A percentile compares a stretch with the other conserved stretches of the same genome.
Conservation (phyloP, 1,140 invertebrate species). For the Holotrichia oblita region DNA sequence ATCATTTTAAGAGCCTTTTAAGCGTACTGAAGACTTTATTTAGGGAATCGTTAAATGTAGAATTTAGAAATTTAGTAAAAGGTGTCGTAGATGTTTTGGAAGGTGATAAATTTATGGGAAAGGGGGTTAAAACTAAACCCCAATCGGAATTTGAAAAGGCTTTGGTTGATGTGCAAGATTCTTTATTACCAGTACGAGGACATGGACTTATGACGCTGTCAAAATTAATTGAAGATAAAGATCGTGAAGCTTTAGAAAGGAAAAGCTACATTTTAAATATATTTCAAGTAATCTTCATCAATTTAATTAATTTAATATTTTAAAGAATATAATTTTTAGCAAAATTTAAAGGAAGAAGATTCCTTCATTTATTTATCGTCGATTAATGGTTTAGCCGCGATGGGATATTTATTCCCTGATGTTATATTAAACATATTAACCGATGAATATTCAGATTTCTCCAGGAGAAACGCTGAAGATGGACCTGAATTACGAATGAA, state of each 20-base stretch:
- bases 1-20: constrained; percentile 50
- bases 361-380: constrained; percentile 86
- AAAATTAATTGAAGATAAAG: constrained; percentile 74
- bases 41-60: constrained; percentile 49
- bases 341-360: constrained; percentile 80
- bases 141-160: constrained; percentile 69
- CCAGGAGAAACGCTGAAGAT: constrained; percentile 60
- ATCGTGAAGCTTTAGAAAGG: constrained; percentile 71
- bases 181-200: constrained; percentile 79
- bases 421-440: constrained; percentile 73
- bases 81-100: constrained; percentile 49
- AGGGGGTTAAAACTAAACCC: constrained; percentile 56
- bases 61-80: constrained; percentile 50
- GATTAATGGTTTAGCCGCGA: constrained; percentile 76
- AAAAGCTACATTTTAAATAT: constrained; percentile 75
- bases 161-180: constrained; percentile 74
- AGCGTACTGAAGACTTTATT: constrained; percentile 48
- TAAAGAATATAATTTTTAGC: constrained; percentile 61
- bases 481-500: constrained; percentile 75
- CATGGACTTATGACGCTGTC: constrained; percentile 80
- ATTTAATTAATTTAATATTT: neutral
- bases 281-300: constrained; percentile 68
- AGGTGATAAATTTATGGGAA: constrained; percentile 40
- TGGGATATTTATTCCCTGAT: constrained; percentile 73
- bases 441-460: constrained; percentile 57